These are phyloP conservation scores for Rhopalosiphum padi DNA, from an alignment of 1,140 invertebrate genomes.

Conservation along the genomic window DNA sequence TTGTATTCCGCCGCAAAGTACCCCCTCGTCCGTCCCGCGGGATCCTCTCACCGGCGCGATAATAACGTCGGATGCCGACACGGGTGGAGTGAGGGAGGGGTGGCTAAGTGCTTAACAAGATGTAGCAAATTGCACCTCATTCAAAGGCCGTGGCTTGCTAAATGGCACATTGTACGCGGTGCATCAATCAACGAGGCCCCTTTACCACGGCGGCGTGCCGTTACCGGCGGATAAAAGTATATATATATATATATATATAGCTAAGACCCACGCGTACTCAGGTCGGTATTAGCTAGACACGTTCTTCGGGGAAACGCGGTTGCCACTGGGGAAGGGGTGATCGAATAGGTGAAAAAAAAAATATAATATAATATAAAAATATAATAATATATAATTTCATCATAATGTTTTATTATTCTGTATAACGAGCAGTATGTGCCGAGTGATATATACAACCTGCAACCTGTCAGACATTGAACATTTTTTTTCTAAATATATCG, in stretches of 20 bases:
- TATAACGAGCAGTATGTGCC: no score
- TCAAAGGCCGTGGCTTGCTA: constrained; percentile 55
- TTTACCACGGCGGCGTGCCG: constrained; percentile 9
- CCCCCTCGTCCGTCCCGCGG: constrained; percentile 41
- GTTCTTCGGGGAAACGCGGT: background rate
- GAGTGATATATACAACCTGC: no score
- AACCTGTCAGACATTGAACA: no score
- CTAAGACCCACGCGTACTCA: background rate
- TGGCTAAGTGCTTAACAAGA: constrained; percentile 58
- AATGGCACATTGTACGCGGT: constrained; percentile 55
- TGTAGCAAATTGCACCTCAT: constrained; percentile 58
- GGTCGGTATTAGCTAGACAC: background rate
- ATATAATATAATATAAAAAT: background rate
- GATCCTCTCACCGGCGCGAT: constrained; percentile 48
- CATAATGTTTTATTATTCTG: no score
- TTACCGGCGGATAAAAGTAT: constrained; percentile 31
- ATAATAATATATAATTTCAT: constrained; percentile 5
- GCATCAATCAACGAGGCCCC: constrained; percentile 55
- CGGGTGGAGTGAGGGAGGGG: background rate
- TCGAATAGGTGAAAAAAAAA: background rate
- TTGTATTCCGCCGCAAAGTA: constrained; percentile 53
- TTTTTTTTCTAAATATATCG: no score
- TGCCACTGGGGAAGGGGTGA: background rate
- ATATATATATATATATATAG: background rate
- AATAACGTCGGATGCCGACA: constrained; percentile 26